phyloP scores from a whole-genome alignment of 2,113 vertebrate genomes.

The Cyprinus carpio region DNA sequence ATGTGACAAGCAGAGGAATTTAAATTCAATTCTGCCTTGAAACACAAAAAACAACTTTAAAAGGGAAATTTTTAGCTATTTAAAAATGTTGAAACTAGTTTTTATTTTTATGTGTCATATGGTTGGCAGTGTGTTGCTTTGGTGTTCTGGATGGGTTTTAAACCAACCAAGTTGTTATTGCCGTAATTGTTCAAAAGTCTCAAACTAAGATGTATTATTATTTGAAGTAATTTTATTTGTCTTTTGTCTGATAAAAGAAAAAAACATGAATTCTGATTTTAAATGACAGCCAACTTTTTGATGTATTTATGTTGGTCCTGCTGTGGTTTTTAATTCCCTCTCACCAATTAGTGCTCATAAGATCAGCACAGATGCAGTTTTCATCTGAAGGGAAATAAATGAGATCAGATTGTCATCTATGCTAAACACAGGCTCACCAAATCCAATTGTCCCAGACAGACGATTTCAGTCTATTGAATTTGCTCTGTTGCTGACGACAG shows the following conservation, averaged over 20 bases:
- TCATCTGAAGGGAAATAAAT: not conserved
- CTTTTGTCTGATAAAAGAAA: not conserved
- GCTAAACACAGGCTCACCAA: slow-evolving; percentile 2
- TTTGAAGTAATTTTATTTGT: not conserved
- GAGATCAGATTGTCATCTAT: slow-evolving; percentile 8
- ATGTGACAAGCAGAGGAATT: not conserved
- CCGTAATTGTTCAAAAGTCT: not conserved
- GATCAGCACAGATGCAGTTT: slow-evolving; percentile 6
- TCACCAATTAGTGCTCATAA: not conserved
- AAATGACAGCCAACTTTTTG: not conserved
- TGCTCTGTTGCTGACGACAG: not conserved
- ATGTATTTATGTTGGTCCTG: not conserved
- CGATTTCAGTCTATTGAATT: slow-evolving; percentile 5
- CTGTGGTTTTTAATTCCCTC: not conserved
- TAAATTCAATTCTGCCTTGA: not conserved
- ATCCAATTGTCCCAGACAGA: not conserved
- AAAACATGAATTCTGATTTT: not conserved
- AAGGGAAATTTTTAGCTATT: not conserved
- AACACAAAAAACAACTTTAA: not conserved
- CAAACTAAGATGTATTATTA: not conserved
- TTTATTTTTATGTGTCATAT: not conserved
- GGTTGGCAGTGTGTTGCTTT: not conserved
- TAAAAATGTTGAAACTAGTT: not conserved
- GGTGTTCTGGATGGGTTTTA: not conserved
- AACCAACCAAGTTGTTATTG: not conserved